Evolutionary conservation across 1,140 invertebrate genomes (phyloP), one percentile per base, ranked within the genome.

Genomic region (Drosophila azteca): DNA sequence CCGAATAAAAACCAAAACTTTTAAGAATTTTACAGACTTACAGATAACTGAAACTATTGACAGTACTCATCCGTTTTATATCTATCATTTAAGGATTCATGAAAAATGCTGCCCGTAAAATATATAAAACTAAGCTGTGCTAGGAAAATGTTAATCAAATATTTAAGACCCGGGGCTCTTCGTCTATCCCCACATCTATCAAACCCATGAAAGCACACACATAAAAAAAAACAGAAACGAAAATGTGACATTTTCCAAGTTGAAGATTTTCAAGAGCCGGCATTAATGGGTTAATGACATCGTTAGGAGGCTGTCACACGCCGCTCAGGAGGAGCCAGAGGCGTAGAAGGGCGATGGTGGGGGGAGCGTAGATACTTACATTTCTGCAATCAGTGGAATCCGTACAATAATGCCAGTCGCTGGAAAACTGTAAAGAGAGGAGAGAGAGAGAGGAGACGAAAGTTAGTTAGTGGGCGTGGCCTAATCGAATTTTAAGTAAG

Each of bases 401-500:
- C 79, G 72, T 87, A 77, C 82, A 87, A 75, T 87, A 75, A 82
- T 82, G 83, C 82, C 82, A 82, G 79, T 82, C 79, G 65, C 66
- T 75, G 50, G 79, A 73, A 59, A 79, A 81, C 82, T 87, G 82
- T 44, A 88, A 81, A 69, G 65, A 61, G 66, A 20, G 1, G 29
- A 46, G 43, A 58, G 29, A 45, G 39, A 58, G 29, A 35, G 39
- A 44, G 75, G 31, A 70, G 53, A 62, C 87, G 54, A 87, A 81
- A 81, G 82, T 85, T 83, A 80, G 80, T 85, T 83, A 85, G 80
- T 85, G 81, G 80, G 80, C 81, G 81, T 85, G 80, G 67, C 81
- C 80, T 84, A 84, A 84, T 84, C 80, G 77, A 85, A 84, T 84
- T 84, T 84, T 84, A 84, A 84, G 81, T 84, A 85, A 84, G 80